Conservation (phyloP, 2,888 invertebrate species). For the Zaprionus obscuricornis region DNA sequence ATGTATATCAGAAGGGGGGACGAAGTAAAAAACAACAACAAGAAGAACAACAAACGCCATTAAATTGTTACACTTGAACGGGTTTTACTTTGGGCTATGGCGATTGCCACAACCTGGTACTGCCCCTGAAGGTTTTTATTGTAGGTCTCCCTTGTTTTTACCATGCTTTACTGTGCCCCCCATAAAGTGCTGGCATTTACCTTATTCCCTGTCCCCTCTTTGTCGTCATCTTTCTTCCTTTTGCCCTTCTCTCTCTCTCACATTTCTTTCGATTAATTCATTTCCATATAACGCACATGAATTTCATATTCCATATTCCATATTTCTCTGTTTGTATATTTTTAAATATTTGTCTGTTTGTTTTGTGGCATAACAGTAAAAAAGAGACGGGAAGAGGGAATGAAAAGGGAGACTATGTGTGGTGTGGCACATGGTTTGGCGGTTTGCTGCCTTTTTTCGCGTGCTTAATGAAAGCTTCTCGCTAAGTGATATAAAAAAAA, state of each 20-base stretch:
- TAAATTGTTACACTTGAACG: conserved; percentile 80
- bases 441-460: neutral
- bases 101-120: conserved; percentile 59
- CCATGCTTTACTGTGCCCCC: conserved; percentile 4
- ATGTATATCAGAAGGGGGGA: too few species aligned
- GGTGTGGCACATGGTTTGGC: neutral
- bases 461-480: conserved; percentile 5
- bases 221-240: too few species aligned
- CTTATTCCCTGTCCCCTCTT: neutral
- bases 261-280: conserved; percentile 49
- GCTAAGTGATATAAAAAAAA: conserved; percentile 1
- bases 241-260: too few species aligned
- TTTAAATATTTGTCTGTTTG: conserved; percentile 57
- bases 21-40: conserved; percentile 16
- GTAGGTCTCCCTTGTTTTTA: conserved; percentile 6
- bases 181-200: conserved; percentile 33
- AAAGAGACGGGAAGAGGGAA: too few species aligned
- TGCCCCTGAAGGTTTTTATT: conserved; percentile 26
- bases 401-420: neutral
- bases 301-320: conserved; percentile 46
- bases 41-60: conserved; percentile 70
- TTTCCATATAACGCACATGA: conserved; percentile 72
- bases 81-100: conserved; percentile 71
- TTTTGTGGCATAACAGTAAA: too few species aligned
- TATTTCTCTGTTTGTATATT: conserved; percentile 51